Conservation (phyloP, 2,797 vertebrate genomes). For the Scolopax rusticola region DNA sequence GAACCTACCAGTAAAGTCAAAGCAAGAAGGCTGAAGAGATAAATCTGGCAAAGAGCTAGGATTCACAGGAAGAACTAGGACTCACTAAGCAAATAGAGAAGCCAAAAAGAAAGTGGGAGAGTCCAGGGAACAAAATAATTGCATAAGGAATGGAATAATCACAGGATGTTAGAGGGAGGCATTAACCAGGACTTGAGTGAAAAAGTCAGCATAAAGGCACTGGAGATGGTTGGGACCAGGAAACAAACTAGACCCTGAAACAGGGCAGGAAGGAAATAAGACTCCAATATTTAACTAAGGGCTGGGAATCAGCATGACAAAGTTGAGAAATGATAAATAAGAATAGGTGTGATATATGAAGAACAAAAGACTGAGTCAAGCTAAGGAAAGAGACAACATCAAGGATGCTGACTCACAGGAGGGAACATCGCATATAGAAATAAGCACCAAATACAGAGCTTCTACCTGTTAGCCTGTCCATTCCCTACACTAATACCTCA, state of each 20-base stretch:
- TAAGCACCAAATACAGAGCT: neutral
- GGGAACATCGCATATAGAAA: neutral
- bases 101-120: neutral
- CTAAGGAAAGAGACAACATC: neutral
- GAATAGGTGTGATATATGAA: neutral
- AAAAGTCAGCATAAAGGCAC: neutral
- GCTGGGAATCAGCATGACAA: neutral
- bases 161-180: neutral
- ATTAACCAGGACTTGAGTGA: neutral
- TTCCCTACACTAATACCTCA: neutral
- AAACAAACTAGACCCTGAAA: conserved; percentile 30
- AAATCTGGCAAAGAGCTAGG: neutral
- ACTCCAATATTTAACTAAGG: neutral
- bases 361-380: conserved; percentile 2
- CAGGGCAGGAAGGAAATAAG: neutral
- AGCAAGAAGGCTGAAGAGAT: neutral
- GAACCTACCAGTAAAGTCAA: neutral
- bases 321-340: neutral
- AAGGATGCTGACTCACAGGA: neutral
- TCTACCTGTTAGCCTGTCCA: neutral
- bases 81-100: neutral
- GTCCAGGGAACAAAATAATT: neutral
- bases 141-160: neutral
- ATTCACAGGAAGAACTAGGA: neutral
- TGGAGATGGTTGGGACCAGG: neutral